A percentile compares a stretch with the other conserved stretches of the same genome.
Conservation (phyloP, 2,113 vertebrate genomes). For the Axis porcinus region DNA sequence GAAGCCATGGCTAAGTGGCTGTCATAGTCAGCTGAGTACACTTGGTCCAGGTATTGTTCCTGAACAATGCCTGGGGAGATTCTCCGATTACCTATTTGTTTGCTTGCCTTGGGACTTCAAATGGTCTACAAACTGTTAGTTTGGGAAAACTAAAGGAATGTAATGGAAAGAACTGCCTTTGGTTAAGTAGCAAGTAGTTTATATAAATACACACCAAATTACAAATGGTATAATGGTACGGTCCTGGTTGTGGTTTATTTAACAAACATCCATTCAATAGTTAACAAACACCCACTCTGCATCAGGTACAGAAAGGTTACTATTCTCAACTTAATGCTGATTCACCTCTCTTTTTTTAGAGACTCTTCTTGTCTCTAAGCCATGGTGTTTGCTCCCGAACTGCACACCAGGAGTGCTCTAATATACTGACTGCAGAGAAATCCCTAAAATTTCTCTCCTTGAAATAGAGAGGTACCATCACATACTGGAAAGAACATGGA, state of each 20-base stretch:
- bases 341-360: background rate
- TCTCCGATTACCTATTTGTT: background rate
- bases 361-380: background rate
- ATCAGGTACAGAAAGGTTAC: background rate
- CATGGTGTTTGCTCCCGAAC: background rate
- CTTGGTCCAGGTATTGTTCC: background rate
- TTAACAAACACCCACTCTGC: background rate
- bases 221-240: background rate
- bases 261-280: background rate
- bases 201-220: background rate
- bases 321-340: background rate
- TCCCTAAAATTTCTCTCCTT: background rate
- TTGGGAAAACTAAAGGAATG: background rate
- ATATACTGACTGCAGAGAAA: background rate
- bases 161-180: background rate
- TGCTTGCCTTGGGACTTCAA: background rate
- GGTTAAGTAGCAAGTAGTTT: background rate
- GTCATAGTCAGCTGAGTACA: background rate
- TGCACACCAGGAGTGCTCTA: background rate
- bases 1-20: background rate
- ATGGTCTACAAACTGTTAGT: background rate
- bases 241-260: background rate
- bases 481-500: background rate
- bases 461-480: background rate
- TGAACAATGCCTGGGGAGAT: background rate